Evolutionary conservation across 2,888 invertebrate species (phyloP), one percentile per base, ranked within the genome.

Genomic region (Drosophila nigricruria): DNA sequence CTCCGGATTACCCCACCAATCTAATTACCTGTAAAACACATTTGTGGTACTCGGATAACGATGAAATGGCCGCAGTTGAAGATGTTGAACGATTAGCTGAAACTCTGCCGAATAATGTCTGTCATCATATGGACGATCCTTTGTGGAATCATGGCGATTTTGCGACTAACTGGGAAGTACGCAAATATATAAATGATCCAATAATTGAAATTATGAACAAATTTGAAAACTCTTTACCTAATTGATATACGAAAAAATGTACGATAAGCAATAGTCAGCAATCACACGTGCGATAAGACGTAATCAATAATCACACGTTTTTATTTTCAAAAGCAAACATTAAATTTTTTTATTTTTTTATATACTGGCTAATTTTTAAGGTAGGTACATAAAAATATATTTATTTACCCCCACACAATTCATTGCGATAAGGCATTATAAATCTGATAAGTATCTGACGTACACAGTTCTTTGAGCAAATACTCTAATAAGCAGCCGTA

Each of bases 21-120:
- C 30, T 66, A 1, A 82, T 90, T 12, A 74, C 73, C 0, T 56
- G 76, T 5, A n/a, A 70, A 20, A 66, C 82, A 36, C 89, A 90
- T 50, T 52, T 90, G 20, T 91, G 90, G 82, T 90, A 86, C 54
- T 79, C 84, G 32, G 89, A 90, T 50, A 90, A 85, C 25, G 91
- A 90, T 62, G 58, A 47, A 1, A 59, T 84, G 77, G 72, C 87
- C 6, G 88, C 81, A 9, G 80, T 89, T 0, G 66, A 52, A 5
- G 90, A 90, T 72, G 88, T 89, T 0, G 14, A 70, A 3, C 66
- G 69, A n/a, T 61, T 90, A 56, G 78, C 82, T 2, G 60, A 42
- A 2, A 63, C 77, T 0, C 53, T 90, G 25, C 88, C 89, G 12
- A 84, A 89, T 40, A 78, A 69, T 18, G 62, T 52, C 1, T 70